Evolutionary conservation across 2,113 vertebrate species (phyloP), one percentile per base, ranked within the genome.

Genomic region (Benitochromis conjunctus): DNA sequence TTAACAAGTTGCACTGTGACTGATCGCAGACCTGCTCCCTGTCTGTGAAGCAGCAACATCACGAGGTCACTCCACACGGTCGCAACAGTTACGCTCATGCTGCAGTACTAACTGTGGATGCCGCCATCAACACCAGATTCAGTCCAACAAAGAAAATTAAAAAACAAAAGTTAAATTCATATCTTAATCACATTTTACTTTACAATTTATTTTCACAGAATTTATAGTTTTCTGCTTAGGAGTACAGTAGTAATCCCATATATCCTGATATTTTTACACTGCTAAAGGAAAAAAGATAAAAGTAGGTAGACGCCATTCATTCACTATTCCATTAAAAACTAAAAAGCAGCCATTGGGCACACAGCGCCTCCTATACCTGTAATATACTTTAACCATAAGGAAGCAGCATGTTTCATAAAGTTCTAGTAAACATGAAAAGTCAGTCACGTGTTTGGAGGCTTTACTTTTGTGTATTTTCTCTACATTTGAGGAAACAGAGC

Each of bases 361-460:
- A 51, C 26, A 51, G 71, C 1, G 1, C 46, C 0, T 2, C 43
- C 10, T 2, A 31, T 18, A 71, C 41, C 21, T 71, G 36, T 66
- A 41, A n/a, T 36, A 66, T 24, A 41, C n/a, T 14, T 38, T 46
- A 71, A 8, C 18, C 46, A 71, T 48, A 18, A 71, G 13, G 66
- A 51, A 74, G 43, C 69, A 74, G 43, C 21, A 48, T 51, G 18
- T 74, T 74, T 74, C 64, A 66, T 41, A 21, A 36, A 66, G 62
- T 41, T 41, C n/a, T 66, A 66, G 36, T 66, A 41, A 66, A 71
- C 46, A 64, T 64, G 60, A 38, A 38, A 71, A 71, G 66, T 46
- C 66, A 71, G 66, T 71, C 21, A 48, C 26, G 2, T 71, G 13
- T 26, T 29, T 71, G 66, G 21, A 24, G 38, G 21, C 21, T 48